Conservation (phyloP, 2,113 vertebrate species). For the Ptychochromis oligacanthus region DNA sequence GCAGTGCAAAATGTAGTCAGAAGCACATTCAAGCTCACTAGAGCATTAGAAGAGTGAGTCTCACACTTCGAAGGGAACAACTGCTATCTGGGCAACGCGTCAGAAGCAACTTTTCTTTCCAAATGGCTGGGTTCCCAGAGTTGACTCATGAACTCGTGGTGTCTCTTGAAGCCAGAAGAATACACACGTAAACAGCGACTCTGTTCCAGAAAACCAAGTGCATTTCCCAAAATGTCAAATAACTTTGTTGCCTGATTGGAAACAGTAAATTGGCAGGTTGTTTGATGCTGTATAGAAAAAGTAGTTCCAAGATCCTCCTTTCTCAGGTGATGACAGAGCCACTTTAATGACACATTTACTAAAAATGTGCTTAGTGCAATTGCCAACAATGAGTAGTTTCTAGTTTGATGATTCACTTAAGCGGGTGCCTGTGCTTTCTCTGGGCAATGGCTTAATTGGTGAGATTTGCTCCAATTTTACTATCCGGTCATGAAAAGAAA, state of each 20-base stretch:
- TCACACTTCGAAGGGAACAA: background rate
- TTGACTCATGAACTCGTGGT: background rate
- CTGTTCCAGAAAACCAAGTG: background rate
- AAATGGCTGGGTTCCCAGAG: background rate
- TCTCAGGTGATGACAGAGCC: background rate
- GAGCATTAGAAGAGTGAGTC: background rate
- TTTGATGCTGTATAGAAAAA: background rate
- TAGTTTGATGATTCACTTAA: background rate
- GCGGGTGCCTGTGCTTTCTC: background rate
- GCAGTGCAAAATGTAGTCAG: background rate
- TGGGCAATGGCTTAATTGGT: background rate
- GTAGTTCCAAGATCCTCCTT: background rate
- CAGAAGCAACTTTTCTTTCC: background rate
- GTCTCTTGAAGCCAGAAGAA: background rate
- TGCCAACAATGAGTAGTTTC: background rate
- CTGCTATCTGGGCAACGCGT: background rate
- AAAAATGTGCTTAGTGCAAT: background rate
- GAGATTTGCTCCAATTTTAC: background rate
- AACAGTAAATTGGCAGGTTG: slow-evolving; percentile 2
- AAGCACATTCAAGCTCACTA: background rate
- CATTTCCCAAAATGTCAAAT: background rate
- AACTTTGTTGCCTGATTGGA: slow-evolving; percentile 15
- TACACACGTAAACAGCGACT: background rate
- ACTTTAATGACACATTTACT: slow-evolving; percentile 16
- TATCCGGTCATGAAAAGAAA: slow-evolving; percentile 7